A percentile compares a stretch with the other conserved stretches of the same genome.
Evolutionary conservation across 2,113 vertebrate genomes (phyloP).

Genomic region (Anser cygnoides): DNA sequence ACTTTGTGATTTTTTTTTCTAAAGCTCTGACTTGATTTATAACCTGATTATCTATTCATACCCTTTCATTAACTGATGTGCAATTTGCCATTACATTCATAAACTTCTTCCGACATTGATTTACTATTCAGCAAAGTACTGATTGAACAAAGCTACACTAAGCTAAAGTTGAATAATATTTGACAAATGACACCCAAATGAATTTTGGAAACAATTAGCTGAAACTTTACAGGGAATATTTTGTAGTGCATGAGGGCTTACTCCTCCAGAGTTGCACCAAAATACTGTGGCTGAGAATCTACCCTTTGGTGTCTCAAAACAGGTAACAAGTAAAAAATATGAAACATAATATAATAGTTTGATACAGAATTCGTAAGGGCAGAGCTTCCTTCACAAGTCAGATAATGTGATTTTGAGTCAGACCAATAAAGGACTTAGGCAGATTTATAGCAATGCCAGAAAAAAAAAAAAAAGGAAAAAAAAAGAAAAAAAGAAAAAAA

Average conservation of each 20-base stretch:
- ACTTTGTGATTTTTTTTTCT: background rate
- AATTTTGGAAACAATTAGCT: background rate
- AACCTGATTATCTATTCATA: background rate
- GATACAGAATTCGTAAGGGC: accelerated
- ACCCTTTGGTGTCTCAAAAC: background rate
- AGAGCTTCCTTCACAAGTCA: background rate
- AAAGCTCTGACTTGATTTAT: constrained; percentile 35
- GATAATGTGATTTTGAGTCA: background rate
- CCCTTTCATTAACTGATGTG: background rate
- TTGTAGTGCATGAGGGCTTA: background rate
- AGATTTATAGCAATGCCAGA: background rate
- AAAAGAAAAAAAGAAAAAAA: background rate
- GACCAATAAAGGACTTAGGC: background rate
- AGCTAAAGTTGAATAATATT: background rate
- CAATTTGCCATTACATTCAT: background rate
- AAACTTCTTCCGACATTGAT: background rate
- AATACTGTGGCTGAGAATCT: background rate
- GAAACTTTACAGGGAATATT: background rate
- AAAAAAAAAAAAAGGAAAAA: background rate
- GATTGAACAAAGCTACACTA: background rate
- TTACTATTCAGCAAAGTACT: constrained; percentile 8
- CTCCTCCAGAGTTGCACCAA: background rate
- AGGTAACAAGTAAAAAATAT: background rate
- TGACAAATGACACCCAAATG: background rate
- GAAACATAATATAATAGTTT: background rate